Evolutionary conservation across 2,113 vertebrate genomes (phyloP).

Genomic region (Diphyllodes magnificus): DNA sequence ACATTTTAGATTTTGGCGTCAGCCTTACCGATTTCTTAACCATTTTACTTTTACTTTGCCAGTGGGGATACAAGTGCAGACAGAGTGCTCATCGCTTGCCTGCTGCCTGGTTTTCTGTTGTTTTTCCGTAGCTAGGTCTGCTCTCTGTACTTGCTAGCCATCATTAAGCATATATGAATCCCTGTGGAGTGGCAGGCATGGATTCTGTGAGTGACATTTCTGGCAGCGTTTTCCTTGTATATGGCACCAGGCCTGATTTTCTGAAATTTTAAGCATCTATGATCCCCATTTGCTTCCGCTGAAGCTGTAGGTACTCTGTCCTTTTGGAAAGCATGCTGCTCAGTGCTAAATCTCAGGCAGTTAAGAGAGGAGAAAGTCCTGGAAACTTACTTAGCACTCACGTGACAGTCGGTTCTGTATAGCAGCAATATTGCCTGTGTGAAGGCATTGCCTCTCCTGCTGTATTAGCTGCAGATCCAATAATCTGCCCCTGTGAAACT

Average conservation of each 20-base stretch:
- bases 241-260: slow-evolving; percentile 42
- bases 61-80: slow-evolving; percentile 34
- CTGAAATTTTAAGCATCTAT: slow-evolving; percentile 46
- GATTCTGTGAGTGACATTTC: slow-evolving; percentile 55
- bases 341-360: slow-evolving; percentile 22
- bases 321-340: slow-evolving; percentile 29
- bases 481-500: slow-evolving; percentile 30
- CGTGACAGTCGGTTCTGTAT: background rate
- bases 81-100: slow-evolving; percentile 17
- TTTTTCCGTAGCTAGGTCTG: slow-evolving; percentile 54
- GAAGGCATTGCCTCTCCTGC: background rate
- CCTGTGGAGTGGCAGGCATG: slow-evolving; percentile 32
- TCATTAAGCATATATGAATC: slow-evolving; percentile 51
- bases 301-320: slow-evolving; percentile 29
- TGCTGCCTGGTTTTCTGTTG: slow-evolving; percentile 47
- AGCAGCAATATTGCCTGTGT: background rate
- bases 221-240: slow-evolving; percentile 13
- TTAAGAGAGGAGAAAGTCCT: slow-evolving; percentile 18
- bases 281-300: slow-evolving; percentile 22
- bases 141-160: slow-evolving; percentile 51
- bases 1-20: slow-evolving; percentile 35
- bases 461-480: background rate
- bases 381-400: slow-evolving; percentile 2
- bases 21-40: background rate
- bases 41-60: slow-evolving; percentile 32